A percentile compares a stretch with the other conserved stretches of the same genome.
Evolutionary conservation across 2,797 vertebrate genomes (phyloP).

Genomic region (Lacerta agilis): DNA sequence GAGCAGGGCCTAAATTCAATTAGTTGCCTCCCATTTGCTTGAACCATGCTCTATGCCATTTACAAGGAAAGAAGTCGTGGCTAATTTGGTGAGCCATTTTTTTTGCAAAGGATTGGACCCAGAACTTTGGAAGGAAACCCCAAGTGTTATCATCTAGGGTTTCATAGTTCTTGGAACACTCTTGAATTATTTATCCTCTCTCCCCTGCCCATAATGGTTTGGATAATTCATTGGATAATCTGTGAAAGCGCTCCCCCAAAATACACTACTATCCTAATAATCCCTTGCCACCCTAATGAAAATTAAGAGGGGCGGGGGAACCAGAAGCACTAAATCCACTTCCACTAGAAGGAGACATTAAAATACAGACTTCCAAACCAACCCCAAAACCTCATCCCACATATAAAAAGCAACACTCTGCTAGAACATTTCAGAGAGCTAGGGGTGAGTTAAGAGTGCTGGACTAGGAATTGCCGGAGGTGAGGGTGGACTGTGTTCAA

Average conservation of each 20-base stretch:
- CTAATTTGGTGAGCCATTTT: not conserved
- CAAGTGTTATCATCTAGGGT: not conserved
- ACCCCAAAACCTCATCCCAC: not conserved
- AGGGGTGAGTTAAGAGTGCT: too few species aligned
- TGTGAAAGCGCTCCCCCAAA: too few species aligned
- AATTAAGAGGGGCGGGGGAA: not conserved
- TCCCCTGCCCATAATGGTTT: too few species aligned
- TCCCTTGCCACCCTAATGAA: too few species aligned
- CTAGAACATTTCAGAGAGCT: not conserved
- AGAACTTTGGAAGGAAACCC: not conserved
- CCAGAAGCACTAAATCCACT: not conserved
- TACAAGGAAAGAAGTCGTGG: not conserved
- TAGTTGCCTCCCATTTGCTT: too few species aligned
- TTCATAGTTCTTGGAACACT: not conserved
- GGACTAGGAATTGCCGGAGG: too few species aligned
- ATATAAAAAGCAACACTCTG: not conserved
- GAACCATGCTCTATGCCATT: too few species aligned
- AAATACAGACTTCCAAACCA: not conserved
- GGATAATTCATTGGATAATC: not conserved
- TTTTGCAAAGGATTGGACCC: not conserved
- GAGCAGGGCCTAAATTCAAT: not conserved
- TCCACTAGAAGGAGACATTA: not conserved
- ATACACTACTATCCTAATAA: not conserved
- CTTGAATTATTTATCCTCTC: not conserved
- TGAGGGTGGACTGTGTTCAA: not conserved